phyloP scores from a whole-genome alignment of 2,888 invertebrate genomes.

The Alcis repandata region DNA sequence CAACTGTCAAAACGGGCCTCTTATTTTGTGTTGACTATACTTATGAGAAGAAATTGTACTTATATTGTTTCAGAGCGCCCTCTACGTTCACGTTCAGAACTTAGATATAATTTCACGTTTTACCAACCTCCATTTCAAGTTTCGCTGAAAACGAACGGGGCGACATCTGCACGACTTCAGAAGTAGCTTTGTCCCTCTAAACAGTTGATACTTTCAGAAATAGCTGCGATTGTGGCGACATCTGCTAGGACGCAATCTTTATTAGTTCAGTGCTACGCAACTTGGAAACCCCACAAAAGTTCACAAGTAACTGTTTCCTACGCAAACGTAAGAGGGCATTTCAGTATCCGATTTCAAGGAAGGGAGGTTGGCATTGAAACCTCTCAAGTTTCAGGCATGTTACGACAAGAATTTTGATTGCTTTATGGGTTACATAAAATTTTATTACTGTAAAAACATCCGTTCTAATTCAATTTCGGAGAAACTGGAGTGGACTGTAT shows the following conservation, averaged over 20 bases:
- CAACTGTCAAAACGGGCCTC: too few relatives aligned
- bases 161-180: constrained; percentile 36
- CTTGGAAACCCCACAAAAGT: constrained; percentile 21
- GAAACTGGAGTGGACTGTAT: not conserved
- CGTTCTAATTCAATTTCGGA: constrained; percentile 50
- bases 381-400: constrained; percentile 48
- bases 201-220: not conserved
- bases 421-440: constrained; percentile 52
- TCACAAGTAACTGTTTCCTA: constrained; percentile 14
- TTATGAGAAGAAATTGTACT: not conserved
- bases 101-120: constrained; percentile 3
- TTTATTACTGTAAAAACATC: constrained; percentile 49
- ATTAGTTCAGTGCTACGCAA: not conserved
- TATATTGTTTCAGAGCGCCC: constrained; percentile 17
- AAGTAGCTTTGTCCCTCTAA: not conserved
- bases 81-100: constrained; percentile 14
- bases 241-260: constrained; percentile 8
- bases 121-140: not conserved
- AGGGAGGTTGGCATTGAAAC: constrained; percentile 41
- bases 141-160: constrained; percentile 10
- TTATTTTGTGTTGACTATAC: too few relatives aligned
- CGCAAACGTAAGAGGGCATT: constrained; percentile 32
- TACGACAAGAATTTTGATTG: constrained; percentile 51
- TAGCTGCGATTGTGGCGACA: constrained; percentile 13
- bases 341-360: constrained; percentile 27